Conservation (phyloP, 64 coral and sea anemone genomes). For the Orbicella faveolata region DNA sequence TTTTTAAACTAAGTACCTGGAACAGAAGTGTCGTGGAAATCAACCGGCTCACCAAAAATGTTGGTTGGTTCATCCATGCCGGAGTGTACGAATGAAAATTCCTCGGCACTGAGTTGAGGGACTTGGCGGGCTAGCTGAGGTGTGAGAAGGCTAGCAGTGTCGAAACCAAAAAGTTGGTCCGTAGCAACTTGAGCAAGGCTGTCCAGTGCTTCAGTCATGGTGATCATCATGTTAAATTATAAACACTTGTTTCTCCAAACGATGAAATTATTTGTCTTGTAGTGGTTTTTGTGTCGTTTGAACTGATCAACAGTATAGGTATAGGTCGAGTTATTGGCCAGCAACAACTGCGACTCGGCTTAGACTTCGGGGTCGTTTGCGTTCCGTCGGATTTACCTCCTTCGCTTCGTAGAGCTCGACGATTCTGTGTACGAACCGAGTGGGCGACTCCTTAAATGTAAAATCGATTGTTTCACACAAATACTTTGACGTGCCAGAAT, state of each 20-base stretch:
- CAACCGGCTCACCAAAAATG: slow-evolving; percentile 96
- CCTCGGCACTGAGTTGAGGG: slow-evolving; percentile 71
- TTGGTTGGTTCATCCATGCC: slow-evolving; percentile 93
- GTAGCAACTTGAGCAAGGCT: slow-evolving; percentile 99
- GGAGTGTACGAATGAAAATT: slow-evolving; percentile 74
- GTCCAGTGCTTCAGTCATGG: slow-evolving; percentile 92
- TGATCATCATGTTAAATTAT: slow-evolving; percentile 83
- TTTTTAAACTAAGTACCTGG: slow-evolving; percentile 67
- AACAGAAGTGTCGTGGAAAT: slow-evolving; percentile 85
- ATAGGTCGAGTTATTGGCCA: slow-evolving; percentile 94
- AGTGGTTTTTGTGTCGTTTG: slow-evolving; percentile 53
- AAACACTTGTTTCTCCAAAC: slow-evolving; percentile 36
- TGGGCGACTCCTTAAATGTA: slow-evolving; percentile 94
- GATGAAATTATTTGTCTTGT: slow-evolving; percentile 21
- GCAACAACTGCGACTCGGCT: slow-evolving; percentile 91
- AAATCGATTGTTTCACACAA: slow-evolving; percentile 42
- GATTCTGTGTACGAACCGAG: slow-evolving; percentile 84
- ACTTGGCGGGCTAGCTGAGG: slow-evolving; percentile 89
- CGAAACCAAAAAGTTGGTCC: slow-evolving; percentile 96
- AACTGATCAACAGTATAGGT: slow-evolving; percentile 99
- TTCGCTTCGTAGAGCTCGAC: slow-evolving; percentile 96
- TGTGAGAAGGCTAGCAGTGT: slow-evolving; percentile 85
- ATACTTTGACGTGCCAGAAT: slow-evolving; percentile 49
- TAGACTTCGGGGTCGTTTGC: slow-evolving; percentile 70
- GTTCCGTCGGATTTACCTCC: slow-evolving; percentile 69